Base-by-base conservation (phyloP, 2,113 vertebrate genomes). In the Microtus oregoni region DNA sequence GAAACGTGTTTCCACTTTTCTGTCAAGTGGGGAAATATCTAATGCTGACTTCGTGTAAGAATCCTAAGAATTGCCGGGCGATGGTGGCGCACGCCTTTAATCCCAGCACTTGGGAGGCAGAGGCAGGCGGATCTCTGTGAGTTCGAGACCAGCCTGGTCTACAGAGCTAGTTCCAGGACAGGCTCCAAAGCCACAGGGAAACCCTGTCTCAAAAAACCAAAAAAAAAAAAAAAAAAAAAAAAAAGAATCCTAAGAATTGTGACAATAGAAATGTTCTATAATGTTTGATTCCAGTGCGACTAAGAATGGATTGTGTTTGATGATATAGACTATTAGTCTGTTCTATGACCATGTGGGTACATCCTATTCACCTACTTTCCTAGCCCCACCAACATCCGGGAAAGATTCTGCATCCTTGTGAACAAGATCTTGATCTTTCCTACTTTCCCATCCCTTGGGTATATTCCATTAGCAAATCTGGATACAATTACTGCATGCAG, bases 401-500 rank as follows among this genome's bases (percentile, higher is more conserved):
- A 75, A 78, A 92, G 4, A 55, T 61, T 89, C 41, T 81, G 10
- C 32, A 41, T 90, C 9, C 15, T 93, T 77, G 13, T 44, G 76
- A 81, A 58, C 4, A 44, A 50, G 81, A 68, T 11, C 87, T 77
- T n/a, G 4, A 41, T 82, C 22, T 94, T 78, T 55, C 30, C 90
- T 58, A 47, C 15, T 88, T 94, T 22, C 26, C 41, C 14, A 78
- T 75, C 82, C 44, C 58, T 92, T 86, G 30, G 24, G 67, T 95
- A 20, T 88, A 70, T 1, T 26, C 92, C 38, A 90, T 89, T 85
- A 90, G 70, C 22, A 95, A 92, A 83, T 81, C 79, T 96, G 73
- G 63, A 67, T 88, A 55, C 52, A 86, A 14, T 95, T 91, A 92
- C 26, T 20, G 22, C n/a, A 86, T 68, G 28, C 15, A 86, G 26